Conservation (phyloP, 2,797 vertebrate genomes). For the Scarus forsteni region DNA sequence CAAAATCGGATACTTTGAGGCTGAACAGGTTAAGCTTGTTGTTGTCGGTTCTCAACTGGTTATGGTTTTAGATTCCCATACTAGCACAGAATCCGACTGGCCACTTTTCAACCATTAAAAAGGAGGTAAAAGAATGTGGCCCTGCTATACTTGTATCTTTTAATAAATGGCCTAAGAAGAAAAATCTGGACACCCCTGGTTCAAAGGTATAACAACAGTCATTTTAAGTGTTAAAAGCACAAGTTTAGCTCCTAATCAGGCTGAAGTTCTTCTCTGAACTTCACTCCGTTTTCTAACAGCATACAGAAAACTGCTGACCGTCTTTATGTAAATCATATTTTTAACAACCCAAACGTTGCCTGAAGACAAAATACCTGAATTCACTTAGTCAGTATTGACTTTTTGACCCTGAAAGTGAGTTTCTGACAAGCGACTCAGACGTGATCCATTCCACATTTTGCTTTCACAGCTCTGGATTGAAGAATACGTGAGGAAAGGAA, state of each 20-base stretch:
- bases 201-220: not conserved
- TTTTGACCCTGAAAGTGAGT: slow-evolving; percentile 59
- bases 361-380: slow-evolving; percentile 59
- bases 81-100: too few species aligned
- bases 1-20: too few species aligned
- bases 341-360: slow-evolving; percentile 48
- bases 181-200: too few species aligned
- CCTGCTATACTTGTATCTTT: too few species aligned
- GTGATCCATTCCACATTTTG: slow-evolving; percentile 61
- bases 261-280: slow-evolving; percentile 1
- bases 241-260: slow-evolving; percentile 33
- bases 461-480: slow-evolving; percentile 31
- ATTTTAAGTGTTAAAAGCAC: slow-evolving; percentile 9
- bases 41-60: too few species aligned
- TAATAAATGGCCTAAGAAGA: too few species aligned
- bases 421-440: slow-evolving; percentile 57
- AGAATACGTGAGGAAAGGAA: not conserved
- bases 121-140: too few species aligned
- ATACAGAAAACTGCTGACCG: slow-evolving; percentile 50
- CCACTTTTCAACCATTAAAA: too few species aligned
- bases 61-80: too few species aligned
- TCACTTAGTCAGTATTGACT: slow-evolving; percentile 65
- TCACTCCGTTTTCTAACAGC: not conserved
- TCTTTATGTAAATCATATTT: slow-evolving; percentile 65
- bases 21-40: too few species aligned